Base-by-base conservation (phyloP, 2,113 vertebrate genomes). In the Danionella cerebrum region DNA sequence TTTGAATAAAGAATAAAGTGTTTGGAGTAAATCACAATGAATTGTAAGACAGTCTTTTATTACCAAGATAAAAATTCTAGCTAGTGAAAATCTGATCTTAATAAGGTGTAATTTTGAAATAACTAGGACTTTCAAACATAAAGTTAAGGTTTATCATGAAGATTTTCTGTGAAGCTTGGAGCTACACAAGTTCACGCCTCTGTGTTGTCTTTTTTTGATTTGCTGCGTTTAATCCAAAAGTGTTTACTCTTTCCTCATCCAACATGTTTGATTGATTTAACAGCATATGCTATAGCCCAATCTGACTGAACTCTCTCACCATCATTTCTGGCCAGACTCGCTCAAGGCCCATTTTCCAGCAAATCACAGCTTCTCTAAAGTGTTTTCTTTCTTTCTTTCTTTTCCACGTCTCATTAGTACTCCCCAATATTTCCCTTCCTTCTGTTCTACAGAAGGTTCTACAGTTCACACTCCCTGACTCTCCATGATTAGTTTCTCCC, bases 131-230 rank as follows among this genome's bases (percentile, higher is more conserved):
- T n/a, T n/a, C n/a, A n/a, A n/a, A n/a, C n/a, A n/a, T n/a, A n/a
- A n/a, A n/a, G n/a, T n/a, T n/a, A n/a, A n/a, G n/a, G n/a, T n/a
- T n/a, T n/a, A n/a, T n/a, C n/a, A n/a, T n/a, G n/a, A n/a, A n/a
- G n/a, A n/a, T n/a, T 42, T 27, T 27, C 38, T 44, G 13, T 36
- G 60, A 6, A n/a, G 7, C 24, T 21, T 14, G 45, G 48, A 38
- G 42, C 50, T n/a, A n/a, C n/a, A 44, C 52, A 50, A 67, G 36
- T 51, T 69, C 22, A 50, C 41, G 33, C 33, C 57, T 62, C 33
- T 41, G 19, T 44, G 38, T 21, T 58, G 51, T n/a, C 25, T 62
- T 51, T 64, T 53, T 72, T 63, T 67, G 55, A 48, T 75, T 72
- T 75, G 39, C 44, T 27, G 31, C 39, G 13, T 44, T 33, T 63